A percentile compares a stretch with the other conserved stretches of the same genome.
These are phyloP conservation scores for Elachura formosa DNA, from an alignment of 2,113 vertebrate species.

Conservation along the genomic window DNA sequence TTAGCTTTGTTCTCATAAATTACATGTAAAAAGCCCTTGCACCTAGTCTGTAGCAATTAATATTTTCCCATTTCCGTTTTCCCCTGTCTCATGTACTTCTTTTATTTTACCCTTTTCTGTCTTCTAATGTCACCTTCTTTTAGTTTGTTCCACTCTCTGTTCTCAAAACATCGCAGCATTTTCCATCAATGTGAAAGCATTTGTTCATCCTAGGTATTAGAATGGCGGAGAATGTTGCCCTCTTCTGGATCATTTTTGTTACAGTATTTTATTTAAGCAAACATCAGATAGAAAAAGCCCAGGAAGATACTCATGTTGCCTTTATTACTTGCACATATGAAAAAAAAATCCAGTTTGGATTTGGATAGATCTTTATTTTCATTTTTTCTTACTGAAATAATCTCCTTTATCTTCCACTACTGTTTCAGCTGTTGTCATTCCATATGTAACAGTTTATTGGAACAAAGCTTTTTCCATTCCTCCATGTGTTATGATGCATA, in stretches of 20 bases:
- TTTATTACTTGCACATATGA: neutral
- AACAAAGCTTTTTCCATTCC: neutral
- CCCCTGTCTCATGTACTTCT: neutral
- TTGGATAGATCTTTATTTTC: neutral
- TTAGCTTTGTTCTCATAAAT: neutral
- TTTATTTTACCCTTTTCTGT: neutral
- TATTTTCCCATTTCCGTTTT: neutral
- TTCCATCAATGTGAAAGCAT: neutral
- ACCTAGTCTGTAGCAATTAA: neutral
- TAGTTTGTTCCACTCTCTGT: neutral
- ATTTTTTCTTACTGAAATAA: neutral
- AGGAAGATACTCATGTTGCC: neutral
- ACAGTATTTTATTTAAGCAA: neutral
- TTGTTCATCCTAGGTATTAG: neutral
- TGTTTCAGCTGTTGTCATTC: neutral
- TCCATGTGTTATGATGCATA: too few relatives aligned
- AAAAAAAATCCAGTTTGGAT: neutral
- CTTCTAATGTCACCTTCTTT: neutral
- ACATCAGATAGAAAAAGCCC: neutral
- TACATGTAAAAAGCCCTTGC: neutral
- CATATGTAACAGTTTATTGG: neutral
- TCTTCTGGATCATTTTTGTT: neutral
- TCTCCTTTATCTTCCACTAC: neutral
- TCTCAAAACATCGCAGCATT: neutral
- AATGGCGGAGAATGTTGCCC: conserved; percentile 5